Percentiles rank a stretch among this genome's conserved stretches.
Conservation (phyloP, 2,888 invertebrate species). For the Laspeyria flexula region DNA sequence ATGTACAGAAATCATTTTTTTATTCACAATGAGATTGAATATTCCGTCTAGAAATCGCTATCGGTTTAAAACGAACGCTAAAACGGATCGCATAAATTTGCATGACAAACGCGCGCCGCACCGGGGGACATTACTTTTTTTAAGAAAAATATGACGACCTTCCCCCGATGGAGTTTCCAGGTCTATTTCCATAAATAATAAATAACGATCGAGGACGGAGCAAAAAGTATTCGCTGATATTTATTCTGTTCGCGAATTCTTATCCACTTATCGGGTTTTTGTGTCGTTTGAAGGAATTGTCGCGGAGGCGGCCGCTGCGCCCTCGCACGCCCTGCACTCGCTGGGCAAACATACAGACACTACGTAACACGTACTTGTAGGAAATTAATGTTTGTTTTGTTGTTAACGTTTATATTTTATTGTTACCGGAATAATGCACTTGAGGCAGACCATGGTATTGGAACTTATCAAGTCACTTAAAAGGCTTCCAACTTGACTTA, state of each 20-base stretch:
- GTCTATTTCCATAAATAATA: conserved; percentile 85
- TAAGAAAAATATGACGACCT: conserved; percentile 84
- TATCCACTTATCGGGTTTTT: conserved; percentile 77
- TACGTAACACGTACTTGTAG: too few species aligned
- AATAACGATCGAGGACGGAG: conserved; percentile 80
- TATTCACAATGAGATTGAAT: conserved; percentile 71
- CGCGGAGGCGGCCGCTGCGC: conserved; percentile 14
- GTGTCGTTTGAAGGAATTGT: conserved; percentile 44
- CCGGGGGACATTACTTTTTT: conserved; percentile 79
- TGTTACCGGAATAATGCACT: too few species aligned
- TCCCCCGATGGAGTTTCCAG: conserved; percentile 77
- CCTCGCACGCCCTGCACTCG: neutral
- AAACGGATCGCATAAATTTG: conserved; percentile 83
- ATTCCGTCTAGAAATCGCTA: conserved; percentile 79
- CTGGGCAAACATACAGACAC: too few species aligned
- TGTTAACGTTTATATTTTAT: too few species aligned
- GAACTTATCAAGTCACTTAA: too few species aligned
- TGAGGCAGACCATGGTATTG: too few species aligned
- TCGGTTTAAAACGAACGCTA: conserved; percentile 77
- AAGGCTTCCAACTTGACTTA: too few species aligned
- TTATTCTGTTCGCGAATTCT: conserved; percentile 80
- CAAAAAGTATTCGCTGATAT: conserved; percentile 78
- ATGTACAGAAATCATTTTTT: conserved; percentile 66
- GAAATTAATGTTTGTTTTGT: too few species aligned
- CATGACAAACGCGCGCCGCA: conserved; percentile 78